Evolutionary conservation across 2,888 invertebrate species (phyloP).

Genomic region (Nemotelus nigrinus): DNA sequence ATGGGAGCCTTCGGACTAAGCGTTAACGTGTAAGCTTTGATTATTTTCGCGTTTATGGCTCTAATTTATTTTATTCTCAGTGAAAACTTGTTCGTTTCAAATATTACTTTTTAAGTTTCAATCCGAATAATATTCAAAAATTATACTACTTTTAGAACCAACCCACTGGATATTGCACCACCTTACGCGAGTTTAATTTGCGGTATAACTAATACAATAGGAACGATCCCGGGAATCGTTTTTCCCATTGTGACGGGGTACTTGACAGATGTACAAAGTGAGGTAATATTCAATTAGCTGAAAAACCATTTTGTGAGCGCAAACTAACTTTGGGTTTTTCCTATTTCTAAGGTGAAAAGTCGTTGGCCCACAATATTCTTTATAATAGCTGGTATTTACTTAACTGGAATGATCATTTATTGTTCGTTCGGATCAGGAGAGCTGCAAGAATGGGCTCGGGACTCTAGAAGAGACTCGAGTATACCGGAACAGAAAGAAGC

Average conservation of each 20-base stretch:
- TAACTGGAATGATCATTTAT: slow-evolving; percentile 79
- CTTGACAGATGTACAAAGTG: slow-evolving; percentile 70
- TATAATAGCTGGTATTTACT: slow-evolving; percentile 78
- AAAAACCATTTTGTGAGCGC: neutral
- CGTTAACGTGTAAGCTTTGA: slow-evolving; percentile 73
- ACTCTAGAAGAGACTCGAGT: slow-evolving; percentile 62
- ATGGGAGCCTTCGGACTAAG: slow-evolving; percentile 89
- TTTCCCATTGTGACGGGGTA: slow-evolving; percentile 80
- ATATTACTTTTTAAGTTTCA: neutral
- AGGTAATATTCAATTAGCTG: slow-evolving; percentile 65
- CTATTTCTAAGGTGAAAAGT: slow-evolving; percentile 68
- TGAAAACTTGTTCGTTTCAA: neutral
- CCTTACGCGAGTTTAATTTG: slow-evolving; percentile 83
- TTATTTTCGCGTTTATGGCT: neutral
- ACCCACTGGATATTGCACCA: slow-evolving; percentile 85
- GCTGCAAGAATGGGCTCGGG: slow-evolving; percentile 76
- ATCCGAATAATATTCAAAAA: too few species aligned
- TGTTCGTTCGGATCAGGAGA: slow-evolving; percentile 79
- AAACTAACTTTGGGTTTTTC: neutral
- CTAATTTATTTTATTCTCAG: neutral
- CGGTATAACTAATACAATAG: slow-evolving; percentile 78
- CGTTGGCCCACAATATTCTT: slow-evolving; percentile 88
- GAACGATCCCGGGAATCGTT: slow-evolving; percentile 86
- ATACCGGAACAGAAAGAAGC: slow-evolving; percentile 49
- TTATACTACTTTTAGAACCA: slow-evolving; percentile 67